Conservation (phyloP, 2,888 invertebrate species). For the Tenthredo livida region DNA sequence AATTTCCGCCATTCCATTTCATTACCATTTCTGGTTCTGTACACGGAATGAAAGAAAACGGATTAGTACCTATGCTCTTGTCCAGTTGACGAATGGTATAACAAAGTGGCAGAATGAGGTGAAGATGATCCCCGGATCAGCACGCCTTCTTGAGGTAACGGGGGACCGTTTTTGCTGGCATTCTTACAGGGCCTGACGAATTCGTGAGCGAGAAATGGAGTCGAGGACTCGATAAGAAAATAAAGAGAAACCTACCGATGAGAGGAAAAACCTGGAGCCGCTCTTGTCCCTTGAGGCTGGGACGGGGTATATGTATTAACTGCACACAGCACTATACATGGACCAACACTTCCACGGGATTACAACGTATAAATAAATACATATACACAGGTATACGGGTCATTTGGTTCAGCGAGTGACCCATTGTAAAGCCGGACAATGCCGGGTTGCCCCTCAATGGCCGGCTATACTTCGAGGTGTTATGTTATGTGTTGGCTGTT, state of each 20-base stretch:
- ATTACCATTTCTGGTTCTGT: not conserved
- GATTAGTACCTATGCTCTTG: not conserved
- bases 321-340: not conserved
- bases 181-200: slow-evolving; percentile 31
- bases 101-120: not conserved
- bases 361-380: slow-evolving; percentile 45
- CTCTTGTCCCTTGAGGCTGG: slow-evolving; percentile 8
- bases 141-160: slow-evolving; percentile 2
- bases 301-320: slow-evolving; percentile 1
- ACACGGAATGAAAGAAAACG: not conserved
- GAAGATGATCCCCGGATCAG: slow-evolving; percentile 31
- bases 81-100: not conserved
- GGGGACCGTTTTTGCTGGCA: not conserved
- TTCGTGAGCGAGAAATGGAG: slow-evolving; percentile 28
- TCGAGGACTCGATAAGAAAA: slow-evolving; percentile 33
- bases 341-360: not conserved
- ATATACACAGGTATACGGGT: slow-evolving; percentile 60
- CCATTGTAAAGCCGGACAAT: slow-evolving; percentile 74
- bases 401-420: slow-evolving; percentile 73
- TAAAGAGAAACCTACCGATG: slow-evolving; percentile 5
- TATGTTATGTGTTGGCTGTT: slow-evolving; percentile 74
- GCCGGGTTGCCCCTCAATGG: slow-evolving; percentile 71
- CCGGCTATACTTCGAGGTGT: slow-evolving; percentile 71
- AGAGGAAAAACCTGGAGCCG: slow-evolving; percentile 14
- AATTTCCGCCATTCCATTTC: not conserved